Base-by-base conservation (phyloP, 2,888 invertebrate genomes). In the Brenthis ino region DNA sequence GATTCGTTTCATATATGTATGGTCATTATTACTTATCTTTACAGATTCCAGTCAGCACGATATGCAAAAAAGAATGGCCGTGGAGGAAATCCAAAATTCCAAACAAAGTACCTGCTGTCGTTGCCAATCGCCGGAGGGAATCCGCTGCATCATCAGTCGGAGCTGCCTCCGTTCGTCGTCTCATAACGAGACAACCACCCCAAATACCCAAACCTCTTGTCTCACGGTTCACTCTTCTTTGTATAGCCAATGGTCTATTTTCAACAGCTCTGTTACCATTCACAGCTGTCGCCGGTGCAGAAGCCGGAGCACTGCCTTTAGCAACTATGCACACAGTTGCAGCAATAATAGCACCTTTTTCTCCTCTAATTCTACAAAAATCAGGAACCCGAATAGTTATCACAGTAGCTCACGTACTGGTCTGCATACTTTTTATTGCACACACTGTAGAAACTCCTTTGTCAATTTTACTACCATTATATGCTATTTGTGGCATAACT, bases 111-210 rank as follows among this genome's bases (percentile, higher is more conserved):
- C 74, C 81, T 1, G 77, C 74, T 2, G 75, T 77, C 6, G 75
- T 77, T 13, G 79, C 81, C 2, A 82, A 84, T 8, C 90, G 95
- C 4, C 92, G 96, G 3, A 91, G 95, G 16, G 96, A 96, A 78
- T 96, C 96, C 0, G 93, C 95, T 65, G 94, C 95, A 37, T 96
- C 96, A 61, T 96, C 96, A 0, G 95, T 96, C 47, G 96, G 96
- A 1, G 96, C 96, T 0, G 96, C 96, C 0, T 97, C 97, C 1
- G 96, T 97, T 12, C 94, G 96, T 4, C 94, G 96, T 0, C 91
- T 97, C 14, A 94, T 97, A 65, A 95, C 96, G 0, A 77, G 90
- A 51, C 91, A 85, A 48, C 91, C 93, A 0, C 79, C 90, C 82
- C 80, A 93, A 87, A 73, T 94, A 83, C 93, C 94, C 82, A 79